Evolutionary conservation across 2,113 vertebrate genomes (phyloP).

Genomic region (Zosterops pallidus): DNA sequence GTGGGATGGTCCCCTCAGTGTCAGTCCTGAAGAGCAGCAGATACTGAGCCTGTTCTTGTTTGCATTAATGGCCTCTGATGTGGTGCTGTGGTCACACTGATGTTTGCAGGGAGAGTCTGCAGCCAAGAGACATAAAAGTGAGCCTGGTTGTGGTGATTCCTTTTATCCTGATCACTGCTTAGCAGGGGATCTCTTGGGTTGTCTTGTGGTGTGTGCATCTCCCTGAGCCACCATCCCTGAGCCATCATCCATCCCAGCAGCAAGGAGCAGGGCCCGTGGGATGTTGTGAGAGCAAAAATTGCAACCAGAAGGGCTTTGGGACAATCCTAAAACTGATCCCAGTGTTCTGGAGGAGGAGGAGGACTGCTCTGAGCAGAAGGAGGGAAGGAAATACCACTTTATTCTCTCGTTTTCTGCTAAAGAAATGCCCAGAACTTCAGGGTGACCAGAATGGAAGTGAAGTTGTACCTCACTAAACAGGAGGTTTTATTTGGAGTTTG

Average conservation of each 20-base stretch:
- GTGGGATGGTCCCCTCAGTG: fast-evolving
- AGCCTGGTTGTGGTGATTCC: not conserved
- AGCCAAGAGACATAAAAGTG: not conserved
- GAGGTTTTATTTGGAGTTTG: not conserved
- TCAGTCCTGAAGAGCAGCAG: not conserved
- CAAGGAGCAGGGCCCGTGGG: fast-evolving
- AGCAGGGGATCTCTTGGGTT: not conserved
- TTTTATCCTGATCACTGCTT: not conserved
- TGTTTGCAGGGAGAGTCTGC: not conserved
- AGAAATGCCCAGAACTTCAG: not conserved
- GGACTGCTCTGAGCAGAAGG: not conserved
- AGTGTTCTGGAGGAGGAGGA: not conserved
- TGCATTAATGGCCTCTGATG: not conserved
- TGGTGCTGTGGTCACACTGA: not conserved
- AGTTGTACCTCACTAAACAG: not conserved
- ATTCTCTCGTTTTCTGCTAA: not conserved
- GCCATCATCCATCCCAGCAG: not conserved
- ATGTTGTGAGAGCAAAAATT: not conserved
- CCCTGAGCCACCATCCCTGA: not conserved
- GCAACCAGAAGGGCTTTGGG: not conserved
- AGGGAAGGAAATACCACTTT: not conserved
- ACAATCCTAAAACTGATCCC: not conserved
- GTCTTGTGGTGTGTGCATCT: not conserved
- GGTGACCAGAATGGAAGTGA: not conserved
- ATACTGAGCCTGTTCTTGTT: not conserved